phyloP scores from a whole-genome alignment of 1,140 invertebrate genomes.

The Microplitis demolitor region DNA sequence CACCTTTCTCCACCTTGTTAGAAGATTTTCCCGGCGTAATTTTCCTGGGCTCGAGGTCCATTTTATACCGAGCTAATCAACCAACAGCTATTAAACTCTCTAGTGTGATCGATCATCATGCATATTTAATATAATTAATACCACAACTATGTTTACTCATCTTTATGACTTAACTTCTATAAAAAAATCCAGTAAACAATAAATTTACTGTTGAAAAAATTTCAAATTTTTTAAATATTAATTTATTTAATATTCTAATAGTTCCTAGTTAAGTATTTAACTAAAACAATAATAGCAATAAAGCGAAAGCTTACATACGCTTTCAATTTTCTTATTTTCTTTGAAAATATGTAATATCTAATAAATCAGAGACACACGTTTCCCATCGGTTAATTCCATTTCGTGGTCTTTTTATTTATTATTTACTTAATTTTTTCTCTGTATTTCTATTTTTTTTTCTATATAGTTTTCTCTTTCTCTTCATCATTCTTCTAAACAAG shows the following conservation, averaged over 20 bases:
- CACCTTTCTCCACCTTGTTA: slow-evolving; percentile 23
- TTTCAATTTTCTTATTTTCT: not conserved
- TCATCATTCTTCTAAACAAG: not conserved
- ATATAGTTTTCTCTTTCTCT: not conserved
- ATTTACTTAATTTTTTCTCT: not conserved
- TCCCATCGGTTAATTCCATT: not conserved
- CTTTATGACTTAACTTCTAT: no score
- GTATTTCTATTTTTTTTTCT: not conserved
- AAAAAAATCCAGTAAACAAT: no score
- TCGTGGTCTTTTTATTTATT: not conserved
- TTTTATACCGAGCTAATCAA: slow-evolving; percentile 16
- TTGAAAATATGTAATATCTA: slow-evolving; percentile 4
- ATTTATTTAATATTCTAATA: no score
- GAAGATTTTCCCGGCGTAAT: slow-evolving; percentile 4
- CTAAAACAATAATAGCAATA: not conserved
- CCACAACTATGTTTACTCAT: no score
- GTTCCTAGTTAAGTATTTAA: not conserved
- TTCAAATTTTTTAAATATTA: no score
- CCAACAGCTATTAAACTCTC: slow-evolving; percentile 10
- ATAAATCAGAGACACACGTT: slow-evolving; percentile 17
- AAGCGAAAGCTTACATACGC: slow-evolving; percentile 17
- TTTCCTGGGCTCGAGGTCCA: slow-evolving; percentile 26
- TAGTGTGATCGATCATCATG: no score
- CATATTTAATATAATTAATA: no score
- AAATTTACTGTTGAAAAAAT: no score